phyloP scores from a whole-genome alignment of 2,888 invertebrate species.

The Gymnosoma rotundatum region DNA sequence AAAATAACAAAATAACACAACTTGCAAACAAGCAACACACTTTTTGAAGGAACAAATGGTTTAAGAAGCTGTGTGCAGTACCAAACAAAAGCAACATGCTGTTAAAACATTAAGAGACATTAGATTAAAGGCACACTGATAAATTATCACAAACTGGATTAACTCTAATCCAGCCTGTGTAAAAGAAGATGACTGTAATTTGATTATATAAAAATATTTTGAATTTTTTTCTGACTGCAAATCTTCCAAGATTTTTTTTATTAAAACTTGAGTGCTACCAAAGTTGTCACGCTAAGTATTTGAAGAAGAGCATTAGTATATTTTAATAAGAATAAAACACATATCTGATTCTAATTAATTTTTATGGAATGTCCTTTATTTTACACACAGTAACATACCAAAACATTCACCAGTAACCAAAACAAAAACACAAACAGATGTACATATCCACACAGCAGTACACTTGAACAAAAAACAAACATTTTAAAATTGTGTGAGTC shows the following conservation, averaged over 20 bases:
- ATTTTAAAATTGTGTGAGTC: conserved; percentile 35
- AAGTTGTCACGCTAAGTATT: too few species aligned
- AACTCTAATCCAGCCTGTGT: too few species aligned
- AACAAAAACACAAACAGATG: background rate
- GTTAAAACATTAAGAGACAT: background rate
- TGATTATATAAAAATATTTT: too few species aligned
- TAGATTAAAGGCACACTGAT: background rate
- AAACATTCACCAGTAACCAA: background rate
- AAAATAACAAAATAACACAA: conserved; percentile 33
- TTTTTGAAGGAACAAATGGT: background rate
- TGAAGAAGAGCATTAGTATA: too few species aligned
- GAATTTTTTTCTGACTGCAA: too few species aligned
- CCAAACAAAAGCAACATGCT: background rate
- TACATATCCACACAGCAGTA: background rate
- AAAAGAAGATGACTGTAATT: too few species aligned
- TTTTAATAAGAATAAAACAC: background rate
- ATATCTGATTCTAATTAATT: background rate
- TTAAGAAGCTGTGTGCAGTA: conserved; percentile 1
- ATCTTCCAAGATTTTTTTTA: too few species aligned
- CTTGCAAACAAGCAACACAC: conserved; percentile 31
- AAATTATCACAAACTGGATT: too few species aligned
- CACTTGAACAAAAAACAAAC: conserved; percentile 10
- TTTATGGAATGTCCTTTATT: background rate
- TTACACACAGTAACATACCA: background rate
- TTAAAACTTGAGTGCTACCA: too few species aligned